Percentiles rank a stretch among this genome's conserved stretches.
These are phyloP conservation scores for Phalacrocorax pelagicus DNA, from an alignment of 2,113 vertebrate species.

Conservation along the genomic window DNA sequence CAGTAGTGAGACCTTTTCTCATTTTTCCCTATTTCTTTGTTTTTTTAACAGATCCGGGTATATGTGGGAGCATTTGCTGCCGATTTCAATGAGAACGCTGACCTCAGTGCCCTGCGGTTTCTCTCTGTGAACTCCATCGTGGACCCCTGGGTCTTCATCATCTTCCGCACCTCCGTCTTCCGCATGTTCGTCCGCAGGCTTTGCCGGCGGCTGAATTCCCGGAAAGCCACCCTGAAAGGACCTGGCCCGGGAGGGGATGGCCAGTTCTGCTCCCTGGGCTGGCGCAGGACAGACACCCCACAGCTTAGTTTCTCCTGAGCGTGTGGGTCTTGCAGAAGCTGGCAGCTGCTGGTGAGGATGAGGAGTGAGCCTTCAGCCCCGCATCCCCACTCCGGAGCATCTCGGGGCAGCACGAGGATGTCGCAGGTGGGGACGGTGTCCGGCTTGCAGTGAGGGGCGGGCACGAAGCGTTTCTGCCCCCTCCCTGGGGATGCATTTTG, in stretches of 20 bases:
- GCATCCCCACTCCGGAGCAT: not conserved
- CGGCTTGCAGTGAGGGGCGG: fast-evolving
- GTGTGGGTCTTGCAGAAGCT: fast-evolving
- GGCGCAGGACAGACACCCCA: not conserved
- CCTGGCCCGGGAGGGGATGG: fast-evolving
- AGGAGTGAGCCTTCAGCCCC: constrained; percentile 3
- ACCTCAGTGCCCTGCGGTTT: constrained; percentile 76
- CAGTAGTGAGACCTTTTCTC: not conserved
- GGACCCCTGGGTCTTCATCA: constrained; percentile 85
- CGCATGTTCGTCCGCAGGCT: constrained; percentile 66
- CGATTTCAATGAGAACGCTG: constrained; percentile 37
- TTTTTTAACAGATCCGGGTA: constrained; percentile 65
- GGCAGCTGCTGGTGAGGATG: constrained; percentile 3
- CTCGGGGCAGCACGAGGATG: not conserved
- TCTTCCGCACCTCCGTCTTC: constrained; percentile 80
- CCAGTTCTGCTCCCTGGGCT: not conserved
- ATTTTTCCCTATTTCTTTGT: not conserved
- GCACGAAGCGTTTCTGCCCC: not conserved
- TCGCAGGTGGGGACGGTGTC: not conserved
- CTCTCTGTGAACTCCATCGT: constrained; percentile 80
- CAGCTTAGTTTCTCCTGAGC: constrained; percentile 10
- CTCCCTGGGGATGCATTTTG: not conserved
- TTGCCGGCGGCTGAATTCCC: constrained; percentile 31
- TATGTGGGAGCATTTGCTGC: constrained; percentile 71
- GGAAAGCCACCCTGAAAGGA: not conserved